Conservation (phyloP, 2,113 vertebrate genomes). For the Bostrychus sinensis region DNA sequence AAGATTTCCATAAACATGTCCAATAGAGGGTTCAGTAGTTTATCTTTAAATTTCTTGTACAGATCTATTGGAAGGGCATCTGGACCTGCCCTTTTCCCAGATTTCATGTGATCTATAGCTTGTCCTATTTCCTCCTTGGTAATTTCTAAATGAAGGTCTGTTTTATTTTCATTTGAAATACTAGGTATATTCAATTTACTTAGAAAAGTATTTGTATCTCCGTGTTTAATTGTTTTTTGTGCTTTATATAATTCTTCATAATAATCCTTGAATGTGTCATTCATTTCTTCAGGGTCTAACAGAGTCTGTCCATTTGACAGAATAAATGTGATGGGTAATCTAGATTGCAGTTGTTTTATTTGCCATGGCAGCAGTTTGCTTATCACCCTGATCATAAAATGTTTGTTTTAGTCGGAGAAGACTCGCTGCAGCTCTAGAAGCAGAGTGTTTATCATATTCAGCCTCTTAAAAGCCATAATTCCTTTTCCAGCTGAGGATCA, state of each 20-base stretch:
- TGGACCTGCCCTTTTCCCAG: not conserved
- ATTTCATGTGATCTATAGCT: not conserved
- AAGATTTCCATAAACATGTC: not conserved
- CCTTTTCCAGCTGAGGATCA: not conserved
- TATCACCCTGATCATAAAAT: not conserved
- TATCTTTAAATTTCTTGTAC: slow-evolving; percentile 4
- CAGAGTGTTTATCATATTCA: slow-evolving; percentile 9
- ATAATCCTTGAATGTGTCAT: too few species aligned
- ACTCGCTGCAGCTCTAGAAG: not conserved
- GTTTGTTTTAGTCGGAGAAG: slow-evolving; percentile 4
- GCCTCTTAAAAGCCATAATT: slow-evolving; percentile 6
- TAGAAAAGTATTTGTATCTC: too few species aligned
- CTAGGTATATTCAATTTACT: too few species aligned
- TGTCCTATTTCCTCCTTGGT: not conserved
- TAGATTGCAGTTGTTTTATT: slow-evolving; percentile 1
- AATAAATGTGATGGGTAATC: not conserved
- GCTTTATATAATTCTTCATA: too few species aligned
- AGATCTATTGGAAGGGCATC: not conserved
- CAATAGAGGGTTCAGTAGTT: too few species aligned
- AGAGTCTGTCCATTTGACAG: not conserved
- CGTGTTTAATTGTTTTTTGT: too few species aligned
- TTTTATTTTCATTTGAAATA: not conserved
- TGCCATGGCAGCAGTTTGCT: too few species aligned
- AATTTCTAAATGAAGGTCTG: not conserved
- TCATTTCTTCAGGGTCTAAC: too few species aligned